Evolutionary conservation across 2,888 invertebrate genomes (phyloP).

Genomic region (Nebria brevicollis): DNA sequence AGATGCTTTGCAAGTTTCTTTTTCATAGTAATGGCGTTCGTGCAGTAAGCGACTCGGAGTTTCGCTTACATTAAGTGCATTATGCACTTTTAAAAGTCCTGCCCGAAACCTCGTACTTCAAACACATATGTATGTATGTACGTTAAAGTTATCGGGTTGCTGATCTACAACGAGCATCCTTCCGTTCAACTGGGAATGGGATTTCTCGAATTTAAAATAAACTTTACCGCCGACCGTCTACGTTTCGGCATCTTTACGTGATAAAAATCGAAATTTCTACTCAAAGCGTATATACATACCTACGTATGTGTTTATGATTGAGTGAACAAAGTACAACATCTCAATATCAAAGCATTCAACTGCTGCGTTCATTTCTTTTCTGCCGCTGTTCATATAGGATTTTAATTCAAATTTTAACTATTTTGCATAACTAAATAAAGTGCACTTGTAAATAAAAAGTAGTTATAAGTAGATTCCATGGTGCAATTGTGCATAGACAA

Average conservation of each 20-base stretch:
- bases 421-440: too few relatives aligned
- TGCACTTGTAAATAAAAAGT: too few relatives aligned
- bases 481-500: not conserved
- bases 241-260: conserved; percentile 17
- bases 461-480: too few relatives aligned
- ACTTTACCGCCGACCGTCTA: not conserved
- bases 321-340: too few relatives aligned
- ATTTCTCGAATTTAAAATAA: conserved; percentile 26
- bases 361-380: too few relatives aligned
- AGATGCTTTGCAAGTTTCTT: too few relatives aligned
- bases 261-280: conserved; percentile 23
- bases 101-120: too few relatives aligned
- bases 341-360: too few relatives aligned
- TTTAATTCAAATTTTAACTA: too few relatives aligned
- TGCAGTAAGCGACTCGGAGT: not conserved
- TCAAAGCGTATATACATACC: not conserved
- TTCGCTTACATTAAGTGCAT: conserved; percentile 21
- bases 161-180: conserved; percentile 8
- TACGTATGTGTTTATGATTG: too few relatives aligned
- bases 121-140: too few relatives aligned
- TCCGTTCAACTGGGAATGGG: conserved; percentile 20
- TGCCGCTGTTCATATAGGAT: too few relatives aligned
- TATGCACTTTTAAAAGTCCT: conserved; percentile 24
- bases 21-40: not conserved
- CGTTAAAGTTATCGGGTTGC: conserved; percentile 3